A percentile compares a stretch with the other conserved stretches of the same genome.
phyloP scores from a whole-genome alignment of 2,888 invertebrate genomes.

The Norana najaformis region DNA sequence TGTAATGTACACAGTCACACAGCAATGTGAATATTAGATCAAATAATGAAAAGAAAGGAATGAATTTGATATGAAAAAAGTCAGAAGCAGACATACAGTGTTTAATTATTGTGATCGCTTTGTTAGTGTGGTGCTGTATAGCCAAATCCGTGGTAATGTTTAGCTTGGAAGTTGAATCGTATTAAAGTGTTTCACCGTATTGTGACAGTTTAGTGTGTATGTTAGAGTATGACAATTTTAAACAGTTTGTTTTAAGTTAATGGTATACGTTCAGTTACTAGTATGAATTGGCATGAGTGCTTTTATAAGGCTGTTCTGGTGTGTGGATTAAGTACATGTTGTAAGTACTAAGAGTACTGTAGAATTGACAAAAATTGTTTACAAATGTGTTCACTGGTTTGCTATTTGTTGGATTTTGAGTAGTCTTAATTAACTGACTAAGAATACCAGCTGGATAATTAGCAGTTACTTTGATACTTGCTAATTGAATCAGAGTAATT shows the following conservation, averaged over 20 bases:
- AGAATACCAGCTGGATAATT: background rate
- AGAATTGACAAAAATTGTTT: background rate
- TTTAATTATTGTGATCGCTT: background rate
- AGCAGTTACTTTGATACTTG: background rate
- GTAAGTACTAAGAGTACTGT: background rate
- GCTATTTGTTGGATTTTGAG: background rate
- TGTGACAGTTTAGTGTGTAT: background rate
- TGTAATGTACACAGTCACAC: background rate
- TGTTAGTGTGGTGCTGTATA: background rate
- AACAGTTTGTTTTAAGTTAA: background rate
- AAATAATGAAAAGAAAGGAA: background rate
- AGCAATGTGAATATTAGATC: background rate
- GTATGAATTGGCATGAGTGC: background rate
- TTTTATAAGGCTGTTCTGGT: background rate
- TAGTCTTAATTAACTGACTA: background rate
- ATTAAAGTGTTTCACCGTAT: background rate
- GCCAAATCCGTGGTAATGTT: background rate
- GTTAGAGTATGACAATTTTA: background rate
- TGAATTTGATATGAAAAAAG: background rate
- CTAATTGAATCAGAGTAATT: background rate
- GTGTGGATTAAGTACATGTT: background rate
- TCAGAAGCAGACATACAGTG: too few relatives aligned
- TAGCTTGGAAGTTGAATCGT: background rate
- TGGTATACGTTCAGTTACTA: background rate
- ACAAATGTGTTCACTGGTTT: background rate